Conservation (phyloP, 2,797 vertebrate genomes). For the Characodon lateralis region DNA sequence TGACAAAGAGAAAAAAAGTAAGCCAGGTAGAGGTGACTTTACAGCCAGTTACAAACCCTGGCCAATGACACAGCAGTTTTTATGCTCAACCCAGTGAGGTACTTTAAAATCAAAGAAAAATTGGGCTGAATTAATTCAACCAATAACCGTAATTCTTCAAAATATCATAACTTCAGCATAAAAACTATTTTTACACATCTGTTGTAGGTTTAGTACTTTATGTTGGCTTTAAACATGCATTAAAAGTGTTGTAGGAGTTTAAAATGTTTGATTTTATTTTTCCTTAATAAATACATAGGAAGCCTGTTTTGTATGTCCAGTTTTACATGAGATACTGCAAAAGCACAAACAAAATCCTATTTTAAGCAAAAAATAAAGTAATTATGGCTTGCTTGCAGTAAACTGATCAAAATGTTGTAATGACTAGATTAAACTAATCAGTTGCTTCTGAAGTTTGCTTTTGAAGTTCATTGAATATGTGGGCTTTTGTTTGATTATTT, state of each 20-base stretch:
- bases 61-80: constrained; percentile 64
- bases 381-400: not conserved
- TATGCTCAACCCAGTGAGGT: constrained; percentile 16
- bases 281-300: not conserved
- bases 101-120: not conserved
- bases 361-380: not conserved
- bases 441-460: too few relatives aligned
- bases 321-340: not conserved
- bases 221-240: not conserved
- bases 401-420: too few relatives aligned
- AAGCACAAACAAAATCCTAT: not conserved
- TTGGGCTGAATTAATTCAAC: not conserved
- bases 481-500: too few relatives aligned
- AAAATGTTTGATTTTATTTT: not conserved
- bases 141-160: not conserved
- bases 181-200: not conserved
- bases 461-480: too few relatives aligned
- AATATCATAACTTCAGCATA: not conserved
- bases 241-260: too few relatives aligned
- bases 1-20: constrained; percentile 70
- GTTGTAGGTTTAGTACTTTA: not conserved
- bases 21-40: constrained; percentile 68
- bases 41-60: constrained; percentile 35
- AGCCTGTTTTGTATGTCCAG: not conserved
- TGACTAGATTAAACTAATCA: too few relatives aligned